Percentiles rank a stretch among this genome's conserved stretches.
phyloP scores from a whole-genome alignment of 1,140 invertebrate genomes.

The Cylas formicarius region DNA sequence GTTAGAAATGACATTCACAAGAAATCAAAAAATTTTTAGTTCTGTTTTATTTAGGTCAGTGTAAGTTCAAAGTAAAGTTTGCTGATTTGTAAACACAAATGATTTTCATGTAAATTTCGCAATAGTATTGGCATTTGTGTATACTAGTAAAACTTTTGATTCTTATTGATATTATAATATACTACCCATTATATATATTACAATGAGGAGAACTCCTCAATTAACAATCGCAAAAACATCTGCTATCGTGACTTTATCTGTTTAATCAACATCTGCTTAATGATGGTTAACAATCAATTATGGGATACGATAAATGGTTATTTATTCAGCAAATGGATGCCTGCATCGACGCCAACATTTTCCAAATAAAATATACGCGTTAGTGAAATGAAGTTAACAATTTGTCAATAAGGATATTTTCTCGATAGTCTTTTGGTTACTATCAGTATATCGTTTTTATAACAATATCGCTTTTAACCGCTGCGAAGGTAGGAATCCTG shows the following conservation, averaged over 20 bases:
- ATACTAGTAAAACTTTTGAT: constrained; percentile 1
- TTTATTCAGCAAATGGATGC: constrained; percentile 3
- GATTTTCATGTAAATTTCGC: background rate
- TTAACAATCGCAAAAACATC: background rate
- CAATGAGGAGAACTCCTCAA: background rate
- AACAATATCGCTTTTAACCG: too few relatives aligned
- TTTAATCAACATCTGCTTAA: constrained; percentile 8
- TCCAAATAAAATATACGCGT: too few relatives aligned
- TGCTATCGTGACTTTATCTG: constrained; percentile 6
- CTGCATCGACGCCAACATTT: too few relatives aligned
- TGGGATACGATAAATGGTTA: background rate
- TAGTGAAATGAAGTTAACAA: too few relatives aligned
- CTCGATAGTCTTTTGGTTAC: too few relatives aligned
- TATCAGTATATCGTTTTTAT: too few relatives aligned
- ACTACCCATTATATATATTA: background rate
- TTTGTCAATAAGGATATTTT: too few relatives aligned
- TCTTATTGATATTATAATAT: constrained; percentile 3
- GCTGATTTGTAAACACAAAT: background rate
- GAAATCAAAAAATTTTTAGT: too few relatives aligned
- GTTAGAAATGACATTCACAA: too few relatives aligned
- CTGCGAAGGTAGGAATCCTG: too few relatives aligned
- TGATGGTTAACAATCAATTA: constrained; percentile 7
- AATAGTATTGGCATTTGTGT: constrained; percentile 1
- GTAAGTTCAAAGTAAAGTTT: too few relatives aligned
- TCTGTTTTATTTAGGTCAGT: too few relatives aligned